A percentile compares a stretch with the other conserved stretches of the same genome.
Conservation (phyloP, 1,140 invertebrate species). For the Elymnias hypermnestra region DNA sequence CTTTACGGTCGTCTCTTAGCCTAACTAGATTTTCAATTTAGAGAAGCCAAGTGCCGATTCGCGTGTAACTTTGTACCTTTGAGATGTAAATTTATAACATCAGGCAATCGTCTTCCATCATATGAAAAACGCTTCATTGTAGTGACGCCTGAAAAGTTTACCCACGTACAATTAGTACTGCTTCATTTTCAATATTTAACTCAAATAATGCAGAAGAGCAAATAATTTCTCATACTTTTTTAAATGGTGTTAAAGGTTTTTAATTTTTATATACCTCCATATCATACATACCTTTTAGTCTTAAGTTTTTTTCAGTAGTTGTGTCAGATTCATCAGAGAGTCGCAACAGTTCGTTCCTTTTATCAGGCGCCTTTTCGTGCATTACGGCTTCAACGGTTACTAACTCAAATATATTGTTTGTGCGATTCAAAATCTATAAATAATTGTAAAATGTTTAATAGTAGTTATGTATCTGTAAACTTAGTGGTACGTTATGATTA, state of each 20-base stretch:
- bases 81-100: constrained; percentile 64
- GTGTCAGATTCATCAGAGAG: constrained; percentile 80
- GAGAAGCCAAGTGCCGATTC: background rate
- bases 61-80: constrained; percentile 44
- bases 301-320: constrained; percentile 81
- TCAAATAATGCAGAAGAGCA: no score
- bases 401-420: constrained; percentile 97
- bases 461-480: no score
- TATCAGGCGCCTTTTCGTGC: constrained; percentile 79
- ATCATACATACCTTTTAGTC: constrained; percentile 87
- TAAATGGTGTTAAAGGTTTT: no score
- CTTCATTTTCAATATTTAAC: no score
- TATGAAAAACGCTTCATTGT: constrained; percentile 56
- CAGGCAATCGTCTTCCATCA: constrained; percentile 59
- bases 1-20: background rate
- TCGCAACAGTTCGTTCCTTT: constrained; percentile 76
- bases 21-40: background rate
- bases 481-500: no score
- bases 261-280: no score
- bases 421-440: constrained; percentile 91
- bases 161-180: background rate
- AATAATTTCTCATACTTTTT: no score
- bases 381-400: constrained; percentile 90
- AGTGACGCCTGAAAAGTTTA: constrained; percentile 41
- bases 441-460: constrained; percentile 1